Percentiles rank a stretch among this genome's conserved stretches.
Evolutionary conservation across 1,140 invertebrate genomes (phyloP).

Genomic region (Dreissena polymorpha): DNA sequence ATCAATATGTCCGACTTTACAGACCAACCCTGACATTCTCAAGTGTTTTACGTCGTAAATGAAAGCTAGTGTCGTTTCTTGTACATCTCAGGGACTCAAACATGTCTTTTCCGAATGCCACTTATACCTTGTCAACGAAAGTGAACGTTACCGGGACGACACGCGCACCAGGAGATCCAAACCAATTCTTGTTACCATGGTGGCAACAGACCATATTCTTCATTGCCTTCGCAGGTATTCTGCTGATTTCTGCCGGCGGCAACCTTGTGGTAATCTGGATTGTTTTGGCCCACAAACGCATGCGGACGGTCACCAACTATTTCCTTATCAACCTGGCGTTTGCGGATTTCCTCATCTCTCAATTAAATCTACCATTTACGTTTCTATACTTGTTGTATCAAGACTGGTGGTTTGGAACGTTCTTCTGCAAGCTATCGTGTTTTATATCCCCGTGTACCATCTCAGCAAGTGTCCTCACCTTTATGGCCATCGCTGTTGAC

Average conservation of each 20-base stretch:
- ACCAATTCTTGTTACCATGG: slow-evolving; percentile 67
- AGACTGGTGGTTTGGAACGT: slow-evolving; percentile 91
- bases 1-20: too few relatives aligned
- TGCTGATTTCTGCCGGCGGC: slow-evolving; percentile 93
- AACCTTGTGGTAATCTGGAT: slow-evolving; percentile 98
- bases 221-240: slow-evolving; percentile 88
- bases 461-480: slow-evolving; percentile 93
- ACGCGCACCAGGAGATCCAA: not conserved
- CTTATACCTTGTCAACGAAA: too few relatives aligned
- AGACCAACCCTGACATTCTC: too few relatives aligned
- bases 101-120: too few relatives aligned
- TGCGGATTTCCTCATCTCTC: slow-evolving; percentile 95
- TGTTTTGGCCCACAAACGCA: slow-evolving; percentile 90
- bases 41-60: too few relatives aligned
- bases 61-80: too few relatives aligned
- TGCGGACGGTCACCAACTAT: slow-evolving; percentile 97
- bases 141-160: not conserved
- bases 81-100: too few relatives aligned
- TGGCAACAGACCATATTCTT: slow-evolving; percentile 75
- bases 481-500: slow-evolving; percentile 97
- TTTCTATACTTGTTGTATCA: slow-evolving; percentile 92
- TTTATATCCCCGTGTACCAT: slow-evolving; percentile 94
- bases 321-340: slow-evolving; percentile 96
- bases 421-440: slow-evolving; percentile 93
- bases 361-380: slow-evolving; percentile 95